Base-by-base conservation (phyloP, 2,797 vertebrate genomes). In the Pipistrellus nathusii region DNA sequence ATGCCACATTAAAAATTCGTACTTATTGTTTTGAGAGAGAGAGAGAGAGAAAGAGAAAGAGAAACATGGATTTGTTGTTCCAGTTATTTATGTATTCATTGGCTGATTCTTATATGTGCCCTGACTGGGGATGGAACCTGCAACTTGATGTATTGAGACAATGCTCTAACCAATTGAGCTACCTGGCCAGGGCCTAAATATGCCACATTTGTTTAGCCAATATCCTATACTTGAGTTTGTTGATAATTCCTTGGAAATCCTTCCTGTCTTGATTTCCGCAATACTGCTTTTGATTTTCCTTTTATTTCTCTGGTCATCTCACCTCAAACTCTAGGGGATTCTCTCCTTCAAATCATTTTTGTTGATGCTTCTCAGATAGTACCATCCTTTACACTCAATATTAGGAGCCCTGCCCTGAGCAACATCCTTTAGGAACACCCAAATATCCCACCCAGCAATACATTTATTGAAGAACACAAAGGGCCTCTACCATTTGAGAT, bases 251-350 rank as follows among this genome's bases (percentile, higher is more conserved):
- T 89, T 86, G 23, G 51, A 55, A 75, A 51, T 71, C 38, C 8
- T 85, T 82, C 20, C 59, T 80, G 30, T 48, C 20, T 93, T 93
- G 23, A 80, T 69, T 85, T 80, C 17, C 95, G 18, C n/a, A 57
- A 59, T 20, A 62, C 12, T 8, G 11, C 4, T 53, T 90, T 88
- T 80, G 77, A 30, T 78, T 93, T 94, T 71, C 53, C 44, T 84
- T 15, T 25, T 18, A n/a, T 88, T 93, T 84, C 25, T 87, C 62
- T 64, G 38, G 25, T 6, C 20, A 69, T 73, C 76, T 7, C 8
- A n/a, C 38, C 38, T 82, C 44, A 71, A 21, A 44, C 11, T 90
- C 38, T 35, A 68, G 46, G 32, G 30, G 5, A 85, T 55, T 85
- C 11, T 59, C 14, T 69, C 78, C 32, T 85, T 77, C 64, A 13